Conservation (phyloP, 1,140 invertebrate genomes). For the Calosoma granatense region DNA sequence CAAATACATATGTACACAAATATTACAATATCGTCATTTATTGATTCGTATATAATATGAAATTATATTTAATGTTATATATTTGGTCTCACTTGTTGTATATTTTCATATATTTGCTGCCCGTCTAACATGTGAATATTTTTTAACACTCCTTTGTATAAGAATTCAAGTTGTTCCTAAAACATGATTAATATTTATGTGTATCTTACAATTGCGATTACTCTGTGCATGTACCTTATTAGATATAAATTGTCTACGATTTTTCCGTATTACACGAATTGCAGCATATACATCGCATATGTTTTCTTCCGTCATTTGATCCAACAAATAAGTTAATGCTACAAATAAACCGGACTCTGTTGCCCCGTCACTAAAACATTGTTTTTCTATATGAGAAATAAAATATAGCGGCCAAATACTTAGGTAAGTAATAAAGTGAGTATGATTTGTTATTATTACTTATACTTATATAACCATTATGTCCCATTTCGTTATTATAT, state of each 20-base stretch:
- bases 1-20: neutral
- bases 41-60: neutral
- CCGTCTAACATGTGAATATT: constrained; percentile 28
- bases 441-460: too few species aligned
- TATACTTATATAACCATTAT: neutral
- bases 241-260: constrained; percentile 28
- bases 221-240: constrained; percentile 19
- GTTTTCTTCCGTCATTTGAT: constrained; percentile 34
- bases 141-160: constrained; percentile 29
- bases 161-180: constrained; percentile 30
- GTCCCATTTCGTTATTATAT: constrained; percentile 2
- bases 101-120: neutral
- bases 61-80: neutral
- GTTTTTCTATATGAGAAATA: neutral
- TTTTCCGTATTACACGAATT: constrained; percentile 27
- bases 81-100: neutral
- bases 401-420: too few species aligned
- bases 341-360: constrained; percentile 30
- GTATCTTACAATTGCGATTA: neutral
- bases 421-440: too few species aligned
- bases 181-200: constrained; percentile 10
- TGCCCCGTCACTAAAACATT: constrained; percentile 28
- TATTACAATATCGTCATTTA: neutral
- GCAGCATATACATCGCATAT: constrained; percentile 32
- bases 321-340: constrained; percentile 30